These are phyloP conservation scores for Gallinago paraguaiae DNA, from an alignment of 2,113 vertebrate species.

Conservation along the genomic window DNA sequence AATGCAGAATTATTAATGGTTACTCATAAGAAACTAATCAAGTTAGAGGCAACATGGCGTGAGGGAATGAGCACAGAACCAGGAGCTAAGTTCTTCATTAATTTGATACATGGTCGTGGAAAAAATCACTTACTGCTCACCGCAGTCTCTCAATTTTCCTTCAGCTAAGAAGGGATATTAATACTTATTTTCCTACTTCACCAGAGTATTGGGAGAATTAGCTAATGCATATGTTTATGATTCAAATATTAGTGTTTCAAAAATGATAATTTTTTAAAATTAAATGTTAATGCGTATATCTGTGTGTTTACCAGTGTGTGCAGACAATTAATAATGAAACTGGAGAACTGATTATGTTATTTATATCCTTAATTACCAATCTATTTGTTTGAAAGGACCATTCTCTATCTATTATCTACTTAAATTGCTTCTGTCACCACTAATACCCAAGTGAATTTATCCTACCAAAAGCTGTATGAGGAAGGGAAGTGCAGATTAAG, in stretches of 20 bases:
- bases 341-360: not conserved
- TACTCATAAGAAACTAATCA: constrained; percentile 53
- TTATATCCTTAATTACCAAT: not conserved
- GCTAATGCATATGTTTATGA: not conserved
- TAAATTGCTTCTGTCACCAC: not conserved
- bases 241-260: not conserved
- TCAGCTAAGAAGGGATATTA: not conserved
- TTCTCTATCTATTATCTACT: not conserved
- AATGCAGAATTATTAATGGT: constrained; percentile 25
- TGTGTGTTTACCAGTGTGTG: not conserved
- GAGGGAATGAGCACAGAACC: constrained; percentile 11
- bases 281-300: not conserved
- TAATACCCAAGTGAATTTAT: not conserved
- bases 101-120: constrained; percentile 15
- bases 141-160: not conserved
- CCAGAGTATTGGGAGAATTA: not conserved
- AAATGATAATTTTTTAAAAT: not conserved
- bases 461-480: not conserved
- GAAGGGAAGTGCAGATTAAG: not conserved
- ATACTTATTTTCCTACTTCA: not conserved
- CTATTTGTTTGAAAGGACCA: not conserved
- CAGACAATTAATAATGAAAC: not conserved
- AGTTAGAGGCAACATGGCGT: constrained; percentile 13
- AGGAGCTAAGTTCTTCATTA: not conserved
- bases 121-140: constrained; percentile 9